These are phyloP conservation scores for Tricholaema leucomelas DNA, from an alignment of 2,113 vertebrate species.

Conservation along the genomic window DNA sequence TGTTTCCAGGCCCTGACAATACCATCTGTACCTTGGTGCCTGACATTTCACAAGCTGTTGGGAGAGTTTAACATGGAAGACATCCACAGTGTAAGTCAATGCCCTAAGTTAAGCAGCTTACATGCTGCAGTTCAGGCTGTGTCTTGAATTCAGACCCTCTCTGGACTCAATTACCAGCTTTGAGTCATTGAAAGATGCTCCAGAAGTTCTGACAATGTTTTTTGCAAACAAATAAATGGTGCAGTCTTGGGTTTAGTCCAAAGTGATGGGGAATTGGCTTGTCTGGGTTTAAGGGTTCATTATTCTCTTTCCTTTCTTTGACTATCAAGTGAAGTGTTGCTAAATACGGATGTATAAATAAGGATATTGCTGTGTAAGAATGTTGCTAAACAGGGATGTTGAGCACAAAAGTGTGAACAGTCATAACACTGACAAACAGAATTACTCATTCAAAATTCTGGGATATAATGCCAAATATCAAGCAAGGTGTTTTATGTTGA, in stretches of 20 bases:
- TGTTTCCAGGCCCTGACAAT: not conserved
- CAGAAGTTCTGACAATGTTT: not conserved
- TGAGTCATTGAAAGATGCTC: not conserved
- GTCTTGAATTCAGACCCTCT: not conserved
- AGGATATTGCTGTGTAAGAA: not conserved
- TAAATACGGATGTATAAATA: fast-evolving
- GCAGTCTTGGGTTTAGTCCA: not conserved
- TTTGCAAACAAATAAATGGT: not conserved
- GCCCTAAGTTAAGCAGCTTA: not conserved
- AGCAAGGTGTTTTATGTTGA: not conserved
- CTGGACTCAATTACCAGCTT: not conserved
- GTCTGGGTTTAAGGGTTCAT: not conserved
- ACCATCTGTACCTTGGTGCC: not conserved
- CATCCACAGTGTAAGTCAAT: not conserved
- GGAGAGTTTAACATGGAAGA: not conserved
- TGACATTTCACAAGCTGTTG: not conserved
- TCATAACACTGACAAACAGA: not conserved
- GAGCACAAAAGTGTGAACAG: not conserved
- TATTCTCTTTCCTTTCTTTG: not conserved
- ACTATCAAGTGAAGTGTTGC: not conserved
- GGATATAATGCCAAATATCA: not conserved
- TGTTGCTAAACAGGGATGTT: not conserved
- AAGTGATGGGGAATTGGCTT: not conserved
- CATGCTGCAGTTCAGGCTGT: not conserved
- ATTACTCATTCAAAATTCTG: not conserved